Conservation (phyloP, 2,113 vertebrate genomes). For the Isurus oxyrinchus region DNA sequence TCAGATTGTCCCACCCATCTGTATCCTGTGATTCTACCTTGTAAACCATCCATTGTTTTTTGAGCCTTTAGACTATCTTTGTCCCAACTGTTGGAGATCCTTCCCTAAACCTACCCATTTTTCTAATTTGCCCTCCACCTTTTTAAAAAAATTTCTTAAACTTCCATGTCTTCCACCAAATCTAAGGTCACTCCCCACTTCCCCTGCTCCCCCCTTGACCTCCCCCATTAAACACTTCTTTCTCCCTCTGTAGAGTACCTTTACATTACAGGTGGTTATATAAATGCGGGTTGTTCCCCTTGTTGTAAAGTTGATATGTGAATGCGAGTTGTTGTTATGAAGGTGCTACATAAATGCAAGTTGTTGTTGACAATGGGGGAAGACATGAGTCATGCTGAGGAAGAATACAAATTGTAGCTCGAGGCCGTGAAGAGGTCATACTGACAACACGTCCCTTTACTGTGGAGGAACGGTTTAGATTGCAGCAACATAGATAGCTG, state of each 20-base stretch:
- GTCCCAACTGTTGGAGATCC: background rate
- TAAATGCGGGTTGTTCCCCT: too few species aligned
- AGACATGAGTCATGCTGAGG: background rate
- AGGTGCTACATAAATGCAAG: background rate
- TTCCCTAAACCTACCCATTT: background rate
- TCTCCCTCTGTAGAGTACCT: background rate
- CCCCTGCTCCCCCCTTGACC: background rate
- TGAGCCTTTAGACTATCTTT: background rate
- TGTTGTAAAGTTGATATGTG: background rate
- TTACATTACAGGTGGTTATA: background rate
- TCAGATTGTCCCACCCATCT: background rate
- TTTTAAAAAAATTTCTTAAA: background rate
- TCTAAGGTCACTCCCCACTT: background rate
- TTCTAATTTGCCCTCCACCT: background rate
- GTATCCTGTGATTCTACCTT: background rate
- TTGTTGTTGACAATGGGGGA: background rate
- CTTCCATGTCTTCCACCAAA: background rate
- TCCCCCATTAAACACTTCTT: background rate
- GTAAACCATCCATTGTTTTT: background rate
- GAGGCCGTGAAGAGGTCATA: background rate
- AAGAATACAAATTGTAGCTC: background rate
- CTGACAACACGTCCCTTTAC: background rate
- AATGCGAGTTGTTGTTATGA: too few species aligned
- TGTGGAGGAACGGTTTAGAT: background rate
- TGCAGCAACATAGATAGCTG: background rate